These are phyloP conservation scores for Magallana angulata DNA, from an alignment of 1,140 invertebrate genomes.

Conservation along the genomic window DNA sequence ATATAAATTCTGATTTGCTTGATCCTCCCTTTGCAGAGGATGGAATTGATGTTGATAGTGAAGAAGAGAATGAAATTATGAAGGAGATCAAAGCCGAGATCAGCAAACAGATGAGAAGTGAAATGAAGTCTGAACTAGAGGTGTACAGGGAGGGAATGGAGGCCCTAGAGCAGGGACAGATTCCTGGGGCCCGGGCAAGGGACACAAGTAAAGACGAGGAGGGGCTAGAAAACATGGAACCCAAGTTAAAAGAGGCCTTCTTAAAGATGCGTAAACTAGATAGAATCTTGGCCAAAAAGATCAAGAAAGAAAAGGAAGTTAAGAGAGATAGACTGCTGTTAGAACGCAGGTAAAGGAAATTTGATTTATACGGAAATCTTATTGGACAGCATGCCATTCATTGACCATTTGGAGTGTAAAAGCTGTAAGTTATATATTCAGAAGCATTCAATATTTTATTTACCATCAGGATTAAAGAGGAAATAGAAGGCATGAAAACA, in stretches of 20 bases:
- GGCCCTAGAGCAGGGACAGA: constrained; percentile 62
- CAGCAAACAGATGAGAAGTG: constrained; percentile 70
- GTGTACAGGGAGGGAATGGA: constrained; percentile 67
- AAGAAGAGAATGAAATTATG: constrained; percentile 76
- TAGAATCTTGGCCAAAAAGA: constrained; percentile 74
- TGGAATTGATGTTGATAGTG: constrained; percentile 73
- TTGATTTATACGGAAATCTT: not conserved
- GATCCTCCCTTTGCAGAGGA: constrained; percentile 55
- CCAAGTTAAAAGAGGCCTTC: constrained; percentile 73
- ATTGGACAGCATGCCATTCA: not conserved
- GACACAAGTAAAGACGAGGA: constrained; percentile 48
- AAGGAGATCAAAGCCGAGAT: constrained; percentile 77
- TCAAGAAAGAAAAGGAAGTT: constrained; percentile 75
- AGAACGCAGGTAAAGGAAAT: constrained; percentile 70
- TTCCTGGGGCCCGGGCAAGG: constrained; percentile 35
- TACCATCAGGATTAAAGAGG: constrained; percentile 68
- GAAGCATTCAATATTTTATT: too few species aligned
- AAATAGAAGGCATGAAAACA: constrained; percentile 68
- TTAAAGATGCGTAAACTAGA: constrained; percentile 78
- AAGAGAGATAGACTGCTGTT: constrained; percentile 77
- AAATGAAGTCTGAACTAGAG: constrained; percentile 76
- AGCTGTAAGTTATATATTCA: too few species aligned
- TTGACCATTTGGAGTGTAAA: not conserved
- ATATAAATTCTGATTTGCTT: too few species aligned
- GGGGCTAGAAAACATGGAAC: constrained; percentile 69